Evolutionary conservation across 2,888 invertebrate genomes (phyloP).

Genomic region (Mesorhabditis belari): DNA sequence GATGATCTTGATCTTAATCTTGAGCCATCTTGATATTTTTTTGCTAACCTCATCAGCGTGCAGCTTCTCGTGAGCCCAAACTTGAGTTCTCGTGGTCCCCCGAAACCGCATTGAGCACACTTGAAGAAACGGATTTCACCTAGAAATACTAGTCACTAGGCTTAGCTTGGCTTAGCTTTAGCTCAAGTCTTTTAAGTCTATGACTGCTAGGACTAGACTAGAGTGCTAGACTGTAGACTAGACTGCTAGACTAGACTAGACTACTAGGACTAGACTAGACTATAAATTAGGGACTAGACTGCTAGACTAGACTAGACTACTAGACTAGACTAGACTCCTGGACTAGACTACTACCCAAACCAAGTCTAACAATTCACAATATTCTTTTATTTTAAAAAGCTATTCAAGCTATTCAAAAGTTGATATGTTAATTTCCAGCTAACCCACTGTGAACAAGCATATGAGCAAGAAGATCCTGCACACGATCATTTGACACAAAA

Average conservation of each 20-base stretch:
- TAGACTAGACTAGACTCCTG: neutral
- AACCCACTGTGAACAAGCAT: conserved; percentile 59
- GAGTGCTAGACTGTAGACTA: neutral
- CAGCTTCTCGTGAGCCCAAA: conserved; percentile 63
- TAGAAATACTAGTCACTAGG: no score
- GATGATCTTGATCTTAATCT: no score
- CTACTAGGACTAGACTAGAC: neutral
- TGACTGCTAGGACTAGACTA: neutral
- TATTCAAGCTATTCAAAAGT: no score
- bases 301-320: neutral
- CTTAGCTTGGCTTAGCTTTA: no score
- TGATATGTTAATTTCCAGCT: no score
- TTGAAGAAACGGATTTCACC: conserved; percentile 57
- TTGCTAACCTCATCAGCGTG: conserved; percentile 56
- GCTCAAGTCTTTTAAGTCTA: no score
- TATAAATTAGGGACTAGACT: neutral
- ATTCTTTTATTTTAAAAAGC: neutral
- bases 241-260: neutral
- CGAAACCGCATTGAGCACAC: conserved; percentile 50
- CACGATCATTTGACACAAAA: conserved; percentile 56
- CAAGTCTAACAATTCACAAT: neutral
- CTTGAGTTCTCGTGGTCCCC: conserved; percentile 52
- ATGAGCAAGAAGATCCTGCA: conserved; percentile 63
- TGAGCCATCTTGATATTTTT: no score
- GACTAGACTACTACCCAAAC: neutral